phyloP scores from a whole-genome alignment of 2,113 vertebrate genomes.

The Tachycineta bicolor region DNA sequence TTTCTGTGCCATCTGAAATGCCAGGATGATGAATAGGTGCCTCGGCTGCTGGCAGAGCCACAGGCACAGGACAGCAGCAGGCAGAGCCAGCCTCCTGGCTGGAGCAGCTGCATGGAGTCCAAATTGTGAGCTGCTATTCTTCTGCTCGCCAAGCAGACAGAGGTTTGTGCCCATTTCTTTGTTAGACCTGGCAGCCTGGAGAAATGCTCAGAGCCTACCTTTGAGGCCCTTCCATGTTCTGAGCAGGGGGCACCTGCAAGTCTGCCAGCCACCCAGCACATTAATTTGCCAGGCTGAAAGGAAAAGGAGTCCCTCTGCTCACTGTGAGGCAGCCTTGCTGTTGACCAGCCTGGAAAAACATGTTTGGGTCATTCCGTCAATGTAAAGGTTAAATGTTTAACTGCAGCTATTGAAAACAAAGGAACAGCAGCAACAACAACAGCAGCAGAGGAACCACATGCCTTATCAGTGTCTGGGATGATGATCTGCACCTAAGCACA shows the following conservation, averaged over 20 bases:
- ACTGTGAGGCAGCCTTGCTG: neutral
- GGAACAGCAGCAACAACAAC: neutral
- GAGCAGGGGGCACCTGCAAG: neutral
- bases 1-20: neutral
- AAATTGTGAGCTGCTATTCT: neutral
- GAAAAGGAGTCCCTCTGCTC: neutral
- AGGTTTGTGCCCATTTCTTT: neutral
- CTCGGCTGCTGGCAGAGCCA: neutral
- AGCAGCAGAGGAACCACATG: neutral
- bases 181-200: neutral
- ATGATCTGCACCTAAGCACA: neutral
- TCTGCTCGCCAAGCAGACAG: neutral
- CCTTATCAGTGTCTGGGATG: neutral
- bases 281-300: neutral
- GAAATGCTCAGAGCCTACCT: neutral
- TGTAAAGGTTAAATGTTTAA: slow-evolving; percentile 48
- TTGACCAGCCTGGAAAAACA: neutral
- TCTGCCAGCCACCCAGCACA: neutral
- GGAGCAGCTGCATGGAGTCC: neutral
- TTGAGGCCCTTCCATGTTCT: neutral
- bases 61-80: neutral
- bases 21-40: neutral
- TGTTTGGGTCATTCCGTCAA: slow-evolving; percentile 7
- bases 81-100: neutral
- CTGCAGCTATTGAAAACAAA: slow-evolving; percentile 39